These are phyloP conservation scores for Bubo blakistoni DNA, from an alignment of 2,113 vertebrate species.

Conservation along the genomic window DNA sequence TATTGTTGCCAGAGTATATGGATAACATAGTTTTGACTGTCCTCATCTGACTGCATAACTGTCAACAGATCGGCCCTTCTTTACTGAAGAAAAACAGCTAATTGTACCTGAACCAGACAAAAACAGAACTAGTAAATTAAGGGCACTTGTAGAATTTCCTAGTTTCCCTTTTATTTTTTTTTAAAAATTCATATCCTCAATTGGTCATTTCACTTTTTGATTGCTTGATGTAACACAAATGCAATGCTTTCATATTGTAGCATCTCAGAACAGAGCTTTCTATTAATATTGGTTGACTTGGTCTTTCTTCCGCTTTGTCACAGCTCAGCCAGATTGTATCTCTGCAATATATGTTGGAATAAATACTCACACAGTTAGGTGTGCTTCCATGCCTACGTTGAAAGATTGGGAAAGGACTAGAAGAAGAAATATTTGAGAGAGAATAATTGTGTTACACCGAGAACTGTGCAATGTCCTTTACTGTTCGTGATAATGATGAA, in stretches of 20 bases:
- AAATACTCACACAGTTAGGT: neutral
- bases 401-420: neutral
- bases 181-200: neutral
- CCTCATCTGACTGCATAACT: neutral
- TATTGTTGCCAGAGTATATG: neutral
- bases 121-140: neutral
- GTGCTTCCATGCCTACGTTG: neutral
- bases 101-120: neutral
- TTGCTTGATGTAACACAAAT: neutral
- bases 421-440: neutral
- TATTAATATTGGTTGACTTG: neutral
- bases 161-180: neutral
- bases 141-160: neutral
- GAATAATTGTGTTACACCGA: neutral
- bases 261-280: neutral
- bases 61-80: neutral
- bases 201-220: neutral
- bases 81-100: neutral
- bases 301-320: neutral
- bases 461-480: neutral
- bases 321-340: neutral
- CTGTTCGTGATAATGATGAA: neutral
- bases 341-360: neutral
- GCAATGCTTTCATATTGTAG: neutral
- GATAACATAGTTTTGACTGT: neutral